Percentiles rank a stretch among this genome's conserved stretches.
These are phyloP conservation scores for Cepphus grylle DNA, from an alignment of 2,113 vertebrate species.

Conservation along the genomic window DNA sequence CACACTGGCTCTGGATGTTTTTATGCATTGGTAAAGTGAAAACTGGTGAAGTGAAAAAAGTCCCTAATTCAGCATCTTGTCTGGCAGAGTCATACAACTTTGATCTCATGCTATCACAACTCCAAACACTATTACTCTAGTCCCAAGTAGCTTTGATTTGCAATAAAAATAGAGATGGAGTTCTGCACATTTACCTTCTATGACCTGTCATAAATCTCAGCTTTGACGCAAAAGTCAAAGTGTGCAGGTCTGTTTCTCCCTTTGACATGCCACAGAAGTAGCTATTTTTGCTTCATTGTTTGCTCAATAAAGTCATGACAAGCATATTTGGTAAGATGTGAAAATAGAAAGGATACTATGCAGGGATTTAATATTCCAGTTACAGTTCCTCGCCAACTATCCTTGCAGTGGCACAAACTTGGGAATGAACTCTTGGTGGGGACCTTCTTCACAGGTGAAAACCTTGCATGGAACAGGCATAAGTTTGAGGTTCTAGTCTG, in stretches of 20 bases:
- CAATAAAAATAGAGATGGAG: background rate
- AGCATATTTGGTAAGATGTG: background rate
- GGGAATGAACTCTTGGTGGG: background rate
- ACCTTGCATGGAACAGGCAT: background rate
- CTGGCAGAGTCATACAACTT: background rate
- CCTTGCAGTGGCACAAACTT: background rate
- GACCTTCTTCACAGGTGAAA: background rate
- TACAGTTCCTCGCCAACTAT: background rate
- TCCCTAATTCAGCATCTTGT: background rate
- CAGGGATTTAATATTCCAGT: background rate
- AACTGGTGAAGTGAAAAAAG: background rate
- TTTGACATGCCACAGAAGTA: background rate
- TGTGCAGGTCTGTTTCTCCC: background rate
- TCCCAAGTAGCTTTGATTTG: background rate
- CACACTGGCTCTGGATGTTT: background rate
- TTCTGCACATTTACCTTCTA: background rate
- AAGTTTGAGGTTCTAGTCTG: background rate
- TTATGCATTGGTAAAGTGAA: background rate
- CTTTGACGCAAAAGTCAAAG: background rate
- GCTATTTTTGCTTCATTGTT: background rate
- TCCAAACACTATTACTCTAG: background rate
- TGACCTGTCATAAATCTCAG: background rate
- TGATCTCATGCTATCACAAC: background rate
- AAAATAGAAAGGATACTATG: background rate
- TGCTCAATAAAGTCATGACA: background rate